Evolutionary conservation across 35 echinoderm and acorn worm genomes (phyloP), one percentile per base, ranked within the genome.

Genomic region (Chiridota heheva): DNA sequence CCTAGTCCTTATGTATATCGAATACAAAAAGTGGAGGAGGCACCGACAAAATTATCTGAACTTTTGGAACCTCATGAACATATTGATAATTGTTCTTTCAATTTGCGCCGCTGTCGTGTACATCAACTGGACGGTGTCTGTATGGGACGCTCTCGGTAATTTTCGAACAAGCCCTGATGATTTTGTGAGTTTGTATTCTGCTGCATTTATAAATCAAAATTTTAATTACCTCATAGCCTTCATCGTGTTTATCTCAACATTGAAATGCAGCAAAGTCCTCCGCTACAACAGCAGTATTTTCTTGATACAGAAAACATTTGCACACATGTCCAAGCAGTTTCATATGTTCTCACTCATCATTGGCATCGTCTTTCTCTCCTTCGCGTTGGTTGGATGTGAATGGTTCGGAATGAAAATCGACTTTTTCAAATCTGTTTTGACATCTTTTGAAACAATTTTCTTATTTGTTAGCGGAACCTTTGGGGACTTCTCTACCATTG

Each of bases 241-340:
- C 28, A 69, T 98, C 15, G 89, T 88, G 0, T 88, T 98, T 49
- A 67, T 63, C 44, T 75, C 69, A 32, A 81, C 85, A 43, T 58
- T 98, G 28, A 91, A 91, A 37, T 89, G 80, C n/a, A 42, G 80
- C 48, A 91, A 98, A 60, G 42, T 98, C 44, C 85, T 98, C 2
- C 88, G 82, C 26, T 88, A 77, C 61, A 98, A 98, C 69, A 71
- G 58, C 28, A 91, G 89, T n/a, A 91, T 98, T 12, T 66, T 58
- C 33, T 66, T 91, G 7, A 43, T 98, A 31, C 81, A 87, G 28
- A 56, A 28, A 27, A 88, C 95, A 1, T 36, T 91, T 2, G 18
- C 30, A 28, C 60, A 44, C 32, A 58, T 91, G 60, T 56, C 63
- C 45, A 41, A 26, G 4, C 56, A 84, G 4, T 75, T 89, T 38